These are phyloP conservation scores for Nyctalus aviator DNA, from an alignment of 2,797 vertebrate genomes.

Conservation along the genomic window DNA sequence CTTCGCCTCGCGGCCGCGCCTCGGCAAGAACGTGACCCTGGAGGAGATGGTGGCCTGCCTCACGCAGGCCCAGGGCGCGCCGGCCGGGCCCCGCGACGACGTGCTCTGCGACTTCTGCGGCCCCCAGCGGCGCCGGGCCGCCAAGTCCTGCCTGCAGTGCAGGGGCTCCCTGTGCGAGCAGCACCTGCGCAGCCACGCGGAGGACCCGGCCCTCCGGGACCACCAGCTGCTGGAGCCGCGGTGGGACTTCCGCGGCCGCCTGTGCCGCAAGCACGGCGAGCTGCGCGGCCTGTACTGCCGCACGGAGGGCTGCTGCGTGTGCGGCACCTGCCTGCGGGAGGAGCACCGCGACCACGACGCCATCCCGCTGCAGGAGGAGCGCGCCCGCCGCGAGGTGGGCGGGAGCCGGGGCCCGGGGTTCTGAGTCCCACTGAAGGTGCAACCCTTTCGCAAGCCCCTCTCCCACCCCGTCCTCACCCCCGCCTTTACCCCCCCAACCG, in stretches of 20 bases:
- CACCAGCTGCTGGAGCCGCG: slow-evolving; percentile 91
- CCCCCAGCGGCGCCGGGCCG: slow-evolving; percentile 88
- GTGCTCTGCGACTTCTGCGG: slow-evolving; percentile 90
- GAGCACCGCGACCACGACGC: slow-evolving; percentile 89
- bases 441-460: neutral
- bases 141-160: slow-evolving; percentile 91
- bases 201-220: slow-evolving; percentile 89
- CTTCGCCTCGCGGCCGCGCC: slow-evolving; percentile 91
- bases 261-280: slow-evolving; percentile 90
- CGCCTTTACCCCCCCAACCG: neutral
- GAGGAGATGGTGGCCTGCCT: slow-evolving; percentile 92
- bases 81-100: slow-evolving; percentile 86
- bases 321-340: slow-evolving; percentile 89
- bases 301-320: slow-evolving; percentile 91
- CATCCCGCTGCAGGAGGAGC: slow-evolving; percentile 88
- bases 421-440: neutral
- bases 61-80: slow-evolving; percentile 89
- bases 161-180: slow-evolving; percentile 91
- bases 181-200: slow-evolving; percentile 90
- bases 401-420: neutral
- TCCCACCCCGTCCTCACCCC: too few relatives aligned
- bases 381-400: slow-evolving; percentile 89
- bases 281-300: slow-evolving; percentile 90
- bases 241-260: slow-evolving; percentile 89
- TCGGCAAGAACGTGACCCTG: slow-evolving; percentile 91